A percentile compares a stretch with the other conserved stretches of the same genome.
These are phyloP conservation scores for Actias luna DNA, from an alignment of 2,888 invertebrate species.

Conservation along the genomic window DNA sequence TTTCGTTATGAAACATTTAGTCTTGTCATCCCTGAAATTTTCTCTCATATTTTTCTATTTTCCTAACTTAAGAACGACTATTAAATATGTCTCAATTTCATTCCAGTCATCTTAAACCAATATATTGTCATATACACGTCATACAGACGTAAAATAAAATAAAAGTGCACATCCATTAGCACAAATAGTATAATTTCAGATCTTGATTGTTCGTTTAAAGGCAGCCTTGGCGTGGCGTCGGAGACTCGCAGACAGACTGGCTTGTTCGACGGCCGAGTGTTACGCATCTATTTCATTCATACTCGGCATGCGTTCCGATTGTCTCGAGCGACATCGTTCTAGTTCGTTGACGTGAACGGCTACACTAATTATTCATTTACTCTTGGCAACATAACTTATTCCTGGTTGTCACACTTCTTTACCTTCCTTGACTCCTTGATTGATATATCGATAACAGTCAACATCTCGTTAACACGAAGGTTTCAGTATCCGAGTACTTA, in stretches of 20 bases:
- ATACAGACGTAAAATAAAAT: background rate
- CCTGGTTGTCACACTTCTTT: slow-evolving; percentile 48
- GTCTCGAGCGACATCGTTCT: slow-evolving; percentile 46
- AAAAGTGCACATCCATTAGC: slow-evolving; percentile 16
- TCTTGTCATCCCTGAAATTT: background rate
- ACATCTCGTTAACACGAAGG: slow-evolving; percentile 5
- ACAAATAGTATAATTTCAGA: slow-evolving; percentile 26
- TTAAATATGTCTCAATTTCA: background rate
- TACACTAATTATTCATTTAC: slow-evolving; percentile 65
- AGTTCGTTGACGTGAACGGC: slow-evolving; percentile 55
- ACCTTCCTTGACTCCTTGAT: slow-evolving; percentile 49
- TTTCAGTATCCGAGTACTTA: background rate
- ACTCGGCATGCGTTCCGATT: slow-evolving; percentile 40
- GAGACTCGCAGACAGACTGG: slow-evolving; percentile 56
- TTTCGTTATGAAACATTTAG: background rate
- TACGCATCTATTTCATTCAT: slow-evolving; percentile 49
- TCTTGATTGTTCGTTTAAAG: slow-evolving; percentile 40
- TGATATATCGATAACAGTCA: slow-evolving; percentile 44
- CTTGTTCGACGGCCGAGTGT: slow-evolving; percentile 42
- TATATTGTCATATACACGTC: background rate
- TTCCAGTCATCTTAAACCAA: background rate
- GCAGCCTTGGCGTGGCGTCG: slow-evolving; percentile 46
- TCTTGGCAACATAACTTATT: slow-evolving; percentile 49
- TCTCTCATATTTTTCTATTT: background rate
- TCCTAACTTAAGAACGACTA: background rate